Evolutionary conservation across 2,797 vertebrate species (phyloP).

Genomic region (Peromyscus eremicus): DNA sequence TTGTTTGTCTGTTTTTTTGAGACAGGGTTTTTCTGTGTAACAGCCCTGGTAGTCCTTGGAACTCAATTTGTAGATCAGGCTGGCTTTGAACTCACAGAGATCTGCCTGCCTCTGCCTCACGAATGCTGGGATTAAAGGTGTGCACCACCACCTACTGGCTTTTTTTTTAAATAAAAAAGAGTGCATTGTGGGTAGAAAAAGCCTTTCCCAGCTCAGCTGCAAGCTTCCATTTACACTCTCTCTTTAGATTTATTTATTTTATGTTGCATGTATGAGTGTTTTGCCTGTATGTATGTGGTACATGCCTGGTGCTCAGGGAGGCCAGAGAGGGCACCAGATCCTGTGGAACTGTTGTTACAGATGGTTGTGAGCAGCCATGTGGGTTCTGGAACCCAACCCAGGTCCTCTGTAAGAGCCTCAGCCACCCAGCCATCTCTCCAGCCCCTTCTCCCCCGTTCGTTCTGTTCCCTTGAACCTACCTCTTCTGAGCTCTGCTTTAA

Average conservation of each 20-base stretch:
- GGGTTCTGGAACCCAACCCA: background rate
- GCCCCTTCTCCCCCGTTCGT: accelerated
- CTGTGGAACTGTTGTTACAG: background rate
- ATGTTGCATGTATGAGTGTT: background rate
- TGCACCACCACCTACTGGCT: background rate
- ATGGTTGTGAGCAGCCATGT: too few relatives aligned
- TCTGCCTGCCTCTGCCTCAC: background rate
- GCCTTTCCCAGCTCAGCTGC: background rate
- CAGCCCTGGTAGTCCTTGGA: background rate
- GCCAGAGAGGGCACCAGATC: background rate
- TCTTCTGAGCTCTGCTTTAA: background rate
- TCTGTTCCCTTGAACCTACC: background rate
- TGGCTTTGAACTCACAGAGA: background rate
- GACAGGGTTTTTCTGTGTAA: background rate
- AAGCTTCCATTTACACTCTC: background rate
- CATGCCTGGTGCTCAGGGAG: background rate
- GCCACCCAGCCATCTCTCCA: background rate
- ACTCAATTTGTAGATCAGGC: background rate
- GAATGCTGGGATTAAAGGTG: background rate
- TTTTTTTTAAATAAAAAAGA: background rate
- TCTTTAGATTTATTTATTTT: background rate
- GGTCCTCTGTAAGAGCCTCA: background rate
- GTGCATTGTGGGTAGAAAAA: background rate
- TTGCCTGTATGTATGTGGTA: background rate
- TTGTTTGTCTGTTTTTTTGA: background rate